Conservation (phyloP, 2,888 invertebrate genomes). For the Ganaspis brasiliensis region DNA sequence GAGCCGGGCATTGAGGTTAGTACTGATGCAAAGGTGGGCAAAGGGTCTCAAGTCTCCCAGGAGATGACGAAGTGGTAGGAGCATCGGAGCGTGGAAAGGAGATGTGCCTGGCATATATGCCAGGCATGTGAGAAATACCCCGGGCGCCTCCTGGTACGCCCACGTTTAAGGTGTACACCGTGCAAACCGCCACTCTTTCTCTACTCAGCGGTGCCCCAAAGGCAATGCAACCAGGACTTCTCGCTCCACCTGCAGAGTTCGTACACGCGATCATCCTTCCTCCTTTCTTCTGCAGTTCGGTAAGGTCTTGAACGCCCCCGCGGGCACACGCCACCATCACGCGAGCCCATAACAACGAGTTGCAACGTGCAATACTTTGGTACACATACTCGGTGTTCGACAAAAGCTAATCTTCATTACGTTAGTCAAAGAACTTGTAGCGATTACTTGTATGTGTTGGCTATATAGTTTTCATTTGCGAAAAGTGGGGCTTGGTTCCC, state of each 20-base stretch:
- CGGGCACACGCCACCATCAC: slow-evolving; percentile 79
- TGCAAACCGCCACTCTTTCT: slow-evolving; percentile 53
- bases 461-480: too few species aligned
- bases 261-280: slow-evolving; percentile 63
- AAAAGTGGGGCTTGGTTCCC: too few species aligned
- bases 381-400: slow-evolving; percentile 50
- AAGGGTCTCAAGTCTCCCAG: neutral
- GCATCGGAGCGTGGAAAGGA: slow-evolving; percentile 3
- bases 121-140: slow-evolving; percentile 77
- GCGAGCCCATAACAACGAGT: slow-evolving; percentile 63
- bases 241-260: slow-evolving; percentile 67
- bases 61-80: slow-evolving; percentile 27
- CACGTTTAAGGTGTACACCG: slow-evolving; percentile 73
- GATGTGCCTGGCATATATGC: slow-evolving; percentile 64
- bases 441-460: too few species aligned
- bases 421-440: too few species aligned
- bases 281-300: slow-evolving; percentile 49
- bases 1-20: neutral
- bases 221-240: slow-evolving; percentile 51
- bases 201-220: slow-evolving; percentile 50
- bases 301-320: slow-evolving; percentile 74
- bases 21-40: neutral
- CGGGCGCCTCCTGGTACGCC: slow-evolving; percentile 73
- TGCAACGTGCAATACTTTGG: slow-evolving; percentile 50
- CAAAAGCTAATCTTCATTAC: neutral